Evolutionary conservation across 30 jellyfish, hydroid and myxozoan species (phyloP).

Genomic region (Euphysa ruthae): DNA sequence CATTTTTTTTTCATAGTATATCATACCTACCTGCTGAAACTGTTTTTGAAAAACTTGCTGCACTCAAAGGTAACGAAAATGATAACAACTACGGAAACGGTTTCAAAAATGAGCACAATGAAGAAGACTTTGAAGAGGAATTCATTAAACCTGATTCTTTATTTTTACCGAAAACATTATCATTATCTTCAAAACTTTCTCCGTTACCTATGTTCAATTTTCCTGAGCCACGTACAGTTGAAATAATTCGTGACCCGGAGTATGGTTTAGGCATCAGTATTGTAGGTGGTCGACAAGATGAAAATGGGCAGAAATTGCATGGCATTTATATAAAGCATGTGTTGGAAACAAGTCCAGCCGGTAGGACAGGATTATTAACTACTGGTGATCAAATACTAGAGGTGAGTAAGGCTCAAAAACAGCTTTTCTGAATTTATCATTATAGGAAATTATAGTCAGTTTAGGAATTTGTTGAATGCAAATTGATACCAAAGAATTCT

Average conservation of each 20-base stretch:
- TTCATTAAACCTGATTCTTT: too few species aligned
- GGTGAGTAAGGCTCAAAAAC: too few species aligned
- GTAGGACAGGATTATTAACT: conserved; percentile 47
- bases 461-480: too few species aligned
- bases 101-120: too few species aligned
- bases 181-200: neutral
- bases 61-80: too few species aligned
- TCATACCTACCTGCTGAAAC: neutral
- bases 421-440: too few species aligned
- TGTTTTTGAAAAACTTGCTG: too few species aligned
- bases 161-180: too few species aligned
- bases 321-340: conserved; percentile 83
- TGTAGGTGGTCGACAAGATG: conserved; percentile 79
- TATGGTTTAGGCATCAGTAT: conserved; percentile 74
- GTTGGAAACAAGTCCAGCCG: conserved; percentile 77
- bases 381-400: conserved; percentile 84
- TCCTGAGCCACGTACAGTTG: conserved; percentile 59
- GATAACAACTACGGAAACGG: too few species aligned
- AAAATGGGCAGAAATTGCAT: conserved; percentile 51
- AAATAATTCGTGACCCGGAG: conserved; percentile 57
- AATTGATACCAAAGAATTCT: too few species aligned
- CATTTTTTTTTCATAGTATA: neutral
- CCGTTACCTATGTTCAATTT: neutral
- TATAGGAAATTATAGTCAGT: too few species aligned
- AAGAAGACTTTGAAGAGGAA: too few species aligned